phyloP scores from a whole-genome alignment of 1,140 invertebrate species.

The Rhizoglyphus robini region DNA sequence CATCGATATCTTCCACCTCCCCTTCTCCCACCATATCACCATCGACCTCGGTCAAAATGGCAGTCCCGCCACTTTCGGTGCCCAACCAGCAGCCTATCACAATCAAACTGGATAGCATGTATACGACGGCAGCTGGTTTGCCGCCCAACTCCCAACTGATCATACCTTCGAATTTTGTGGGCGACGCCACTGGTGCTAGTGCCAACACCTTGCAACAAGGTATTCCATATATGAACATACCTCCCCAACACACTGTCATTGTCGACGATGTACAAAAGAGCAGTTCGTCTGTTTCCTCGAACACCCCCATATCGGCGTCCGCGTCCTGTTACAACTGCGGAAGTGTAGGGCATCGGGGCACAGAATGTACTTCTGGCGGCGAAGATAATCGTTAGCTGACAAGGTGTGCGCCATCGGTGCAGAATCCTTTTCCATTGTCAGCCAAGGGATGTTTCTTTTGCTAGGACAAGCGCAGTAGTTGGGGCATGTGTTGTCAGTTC shows the following conservation, averaged over 20 bases:
- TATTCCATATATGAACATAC: background rate
- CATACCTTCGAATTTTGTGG: background rate
- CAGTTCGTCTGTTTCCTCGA: background rate
- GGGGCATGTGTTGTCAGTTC: too few species aligned
- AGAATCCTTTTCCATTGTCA: too few species aligned
- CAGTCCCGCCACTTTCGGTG: background rate
- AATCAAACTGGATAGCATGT: background rate
- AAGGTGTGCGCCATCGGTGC: too few species aligned
- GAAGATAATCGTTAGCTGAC: background rate
- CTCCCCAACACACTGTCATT: background rate
- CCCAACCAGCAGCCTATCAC: background rate
- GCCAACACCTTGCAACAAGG: background rate
- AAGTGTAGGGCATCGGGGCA: constrained; percentile 54
- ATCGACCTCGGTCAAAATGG: background rate
- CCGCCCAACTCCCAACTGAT: background rate
- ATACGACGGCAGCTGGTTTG: background rate
- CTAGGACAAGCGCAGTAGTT: too few species aligned
- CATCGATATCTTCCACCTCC: background rate
- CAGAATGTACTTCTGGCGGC: constrained; percentile 47
- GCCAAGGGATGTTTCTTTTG: too few species aligned
- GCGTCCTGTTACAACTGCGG: constrained; percentile 55
- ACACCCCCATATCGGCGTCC: background rate
- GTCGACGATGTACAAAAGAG: background rate
- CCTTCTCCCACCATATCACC: constrained; percentile 10
- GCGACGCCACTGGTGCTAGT: background rate